Evolutionary conservation across 1,140 invertebrate genomes (phyloP), one percentile per base, ranked within the genome.

Genomic region (Hormaphis cornu): DNA sequence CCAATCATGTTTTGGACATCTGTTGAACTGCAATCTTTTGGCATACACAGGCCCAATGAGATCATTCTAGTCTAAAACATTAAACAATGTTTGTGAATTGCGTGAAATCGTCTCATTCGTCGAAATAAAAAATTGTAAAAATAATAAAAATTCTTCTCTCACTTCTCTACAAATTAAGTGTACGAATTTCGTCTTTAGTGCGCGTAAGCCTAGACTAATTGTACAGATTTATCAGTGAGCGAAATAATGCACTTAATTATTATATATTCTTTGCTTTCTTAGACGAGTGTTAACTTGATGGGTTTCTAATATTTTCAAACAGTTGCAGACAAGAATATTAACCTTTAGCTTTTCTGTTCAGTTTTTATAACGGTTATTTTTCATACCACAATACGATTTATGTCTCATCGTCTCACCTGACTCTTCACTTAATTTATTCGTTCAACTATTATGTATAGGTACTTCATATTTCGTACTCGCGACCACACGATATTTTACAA

Each of bases 21-120:
- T 9, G 77, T 73, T 2, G 80, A 76, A 35, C 81, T 81, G 75
- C 89, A 91, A 1, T 84, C 83, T 30, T 79, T 78, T 3, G 89
- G 89, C 52, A 91, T 76, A 74, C 89, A 91, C 72, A 89, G 82
- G 22, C 89, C 89, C 16, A 89, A 77, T 72, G 85, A 82, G 69
- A 89, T 80, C 73, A 84, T 79, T 72, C 86, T 80, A 37, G 80
- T 81, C 87, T 88, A 82, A 81, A 37, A 54, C 22, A 52, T 24
- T 10, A 26, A 37, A 20, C 3, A n/a, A 18, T 58, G 1, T 16
- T 58, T 37, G 35, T 14, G 14, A 8, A 37, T 37, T 14, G 14
- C 14, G 7, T 8, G 14, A 37, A 37, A 37, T 37, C 35, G 35
- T 37, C 35, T 37, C 14, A 37, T 37, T 37, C 35, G 7, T 37